Percentiles rank a stretch among this genome's conserved stretches.
These are phyloP conservation scores for Bos indicus DNA, from an alignment of 2,113 vertebrate genomes.

Conservation along the genomic window DNA sequence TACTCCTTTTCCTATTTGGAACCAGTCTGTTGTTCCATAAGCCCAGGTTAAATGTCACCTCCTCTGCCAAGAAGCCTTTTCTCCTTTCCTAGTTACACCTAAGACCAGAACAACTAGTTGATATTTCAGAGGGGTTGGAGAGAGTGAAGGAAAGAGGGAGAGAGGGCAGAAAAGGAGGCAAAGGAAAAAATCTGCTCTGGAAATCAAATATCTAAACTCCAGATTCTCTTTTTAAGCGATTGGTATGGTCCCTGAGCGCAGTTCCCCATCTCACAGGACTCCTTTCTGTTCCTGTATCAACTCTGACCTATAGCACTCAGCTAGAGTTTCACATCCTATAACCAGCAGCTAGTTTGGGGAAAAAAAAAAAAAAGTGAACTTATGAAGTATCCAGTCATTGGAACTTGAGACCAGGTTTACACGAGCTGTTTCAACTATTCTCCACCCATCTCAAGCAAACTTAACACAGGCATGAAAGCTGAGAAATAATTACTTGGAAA, in stretches of 20 bases:
- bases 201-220: not conserved
- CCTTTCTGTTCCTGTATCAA: not conserved
- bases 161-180: too few species aligned
- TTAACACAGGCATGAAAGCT: not conserved
- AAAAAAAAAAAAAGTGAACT: not conserved
- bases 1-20: too few species aligned
- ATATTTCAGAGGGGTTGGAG: not conserved
- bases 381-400: not conserved
- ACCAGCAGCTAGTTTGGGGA: not conserved
- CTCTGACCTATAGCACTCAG: not conserved
- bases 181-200: not conserved
- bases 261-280: too few species aligned
- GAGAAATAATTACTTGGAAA: not conserved
- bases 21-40: too few species aligned
- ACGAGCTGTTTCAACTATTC: not conserved
- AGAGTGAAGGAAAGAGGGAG: not conserved
- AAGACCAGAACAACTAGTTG: not conserved
- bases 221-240: not conserved
- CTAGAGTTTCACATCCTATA: not conserved
- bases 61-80: not conserved
- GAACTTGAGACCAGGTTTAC: not conserved
- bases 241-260: fast-evolving
- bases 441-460: not conserved
- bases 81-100: not conserved
- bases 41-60: not conserved